Conservation (phyloP, 2,888 invertebrate species). For the Melieria picta region DNA sequence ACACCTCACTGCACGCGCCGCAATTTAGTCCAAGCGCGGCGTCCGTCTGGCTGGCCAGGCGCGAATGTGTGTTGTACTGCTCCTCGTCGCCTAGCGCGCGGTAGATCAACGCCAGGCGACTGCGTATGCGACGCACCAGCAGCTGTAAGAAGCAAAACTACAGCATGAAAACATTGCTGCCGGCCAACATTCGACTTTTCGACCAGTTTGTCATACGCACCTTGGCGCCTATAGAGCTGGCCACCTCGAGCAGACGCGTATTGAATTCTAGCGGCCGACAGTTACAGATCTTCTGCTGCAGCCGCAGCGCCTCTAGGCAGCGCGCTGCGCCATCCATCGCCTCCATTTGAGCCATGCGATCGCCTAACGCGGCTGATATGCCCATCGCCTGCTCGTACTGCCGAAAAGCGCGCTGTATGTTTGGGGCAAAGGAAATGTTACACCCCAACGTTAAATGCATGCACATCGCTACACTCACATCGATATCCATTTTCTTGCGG, state of each 20-base stretch:
- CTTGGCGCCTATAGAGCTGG: conserved; percentile 87
- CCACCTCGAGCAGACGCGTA: conserved; percentile 83
- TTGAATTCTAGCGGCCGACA: conserved; percentile 88
- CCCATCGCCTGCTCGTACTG: conserved; percentile 91
- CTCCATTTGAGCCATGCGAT: conserved; percentile 87
- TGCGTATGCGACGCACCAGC: conserved; percentile 81
- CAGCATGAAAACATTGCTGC: background rate
- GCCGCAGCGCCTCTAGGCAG: conserved; percentile 79
- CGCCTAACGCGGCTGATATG: conserved; percentile 81
- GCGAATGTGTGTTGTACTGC: conserved; percentile 79
- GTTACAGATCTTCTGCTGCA: conserved; percentile 84
- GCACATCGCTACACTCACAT: conserved; percentile 68
- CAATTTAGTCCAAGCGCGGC: conserved; percentile 79
- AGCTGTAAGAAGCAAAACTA: conserved; percentile 68
- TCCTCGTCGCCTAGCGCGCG: conserved; percentile 83
- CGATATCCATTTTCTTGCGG: conserved; percentile 82
- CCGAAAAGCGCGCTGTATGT: conserved; percentile 68
- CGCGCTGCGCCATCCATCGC: conserved; percentile 89
- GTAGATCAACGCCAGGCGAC: conserved; percentile 83
- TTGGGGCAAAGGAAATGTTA: background rate
- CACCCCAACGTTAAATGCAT: too few species aligned
- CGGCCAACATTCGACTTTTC: background rate
- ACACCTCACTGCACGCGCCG: conserved; percentile 82
- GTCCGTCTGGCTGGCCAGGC: conserved; percentile 73
- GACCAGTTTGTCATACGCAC: conserved; percentile 63